Conservation (phyloP, 2,888 invertebrate species). For the Yponomeuta sedellus region DNA sequence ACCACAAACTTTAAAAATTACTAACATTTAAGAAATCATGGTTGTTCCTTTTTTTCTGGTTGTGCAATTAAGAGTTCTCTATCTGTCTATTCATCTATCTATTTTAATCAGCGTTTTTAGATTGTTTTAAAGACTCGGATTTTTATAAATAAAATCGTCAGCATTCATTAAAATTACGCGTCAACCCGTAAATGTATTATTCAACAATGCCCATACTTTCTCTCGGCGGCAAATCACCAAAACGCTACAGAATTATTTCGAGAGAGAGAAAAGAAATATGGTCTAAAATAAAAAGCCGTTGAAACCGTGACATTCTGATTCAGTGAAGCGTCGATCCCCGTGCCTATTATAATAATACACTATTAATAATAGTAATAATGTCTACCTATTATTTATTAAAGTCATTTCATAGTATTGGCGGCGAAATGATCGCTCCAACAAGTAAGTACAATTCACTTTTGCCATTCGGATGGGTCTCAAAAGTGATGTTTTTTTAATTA, state of each 20-base stretch:
- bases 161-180: not conserved
- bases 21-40: no score
- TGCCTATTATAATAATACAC: constrained; percentile 55
- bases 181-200: constrained; percentile 17
- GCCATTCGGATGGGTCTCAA: constrained; percentile 65
- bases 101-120: no score
- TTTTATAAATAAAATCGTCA: no score
- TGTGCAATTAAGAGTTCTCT: no score
- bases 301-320: constrained; percentile 57
- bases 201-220: constrained; percentile 20
- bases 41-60: no score
- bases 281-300: constrained; percentile 44
- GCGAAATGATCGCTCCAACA: constrained; percentile 38
- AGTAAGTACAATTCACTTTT: constrained; percentile 70
- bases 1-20: no score
- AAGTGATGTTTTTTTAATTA: constrained; percentile 64
- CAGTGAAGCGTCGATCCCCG: constrained; percentile 69
- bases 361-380: constrained; percentile 56
- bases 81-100: no score
- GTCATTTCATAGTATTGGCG: constrained; percentile 45
- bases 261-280: constrained; percentile 30
- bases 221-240: constrained; percentile 20
- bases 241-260: constrained; percentile 27
- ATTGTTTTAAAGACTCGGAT: no score
- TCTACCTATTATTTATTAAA: constrained; percentile 45